Conservation (phyloP, 2,113 vertebrate genomes). For the Dipodomys ordii region DNA sequence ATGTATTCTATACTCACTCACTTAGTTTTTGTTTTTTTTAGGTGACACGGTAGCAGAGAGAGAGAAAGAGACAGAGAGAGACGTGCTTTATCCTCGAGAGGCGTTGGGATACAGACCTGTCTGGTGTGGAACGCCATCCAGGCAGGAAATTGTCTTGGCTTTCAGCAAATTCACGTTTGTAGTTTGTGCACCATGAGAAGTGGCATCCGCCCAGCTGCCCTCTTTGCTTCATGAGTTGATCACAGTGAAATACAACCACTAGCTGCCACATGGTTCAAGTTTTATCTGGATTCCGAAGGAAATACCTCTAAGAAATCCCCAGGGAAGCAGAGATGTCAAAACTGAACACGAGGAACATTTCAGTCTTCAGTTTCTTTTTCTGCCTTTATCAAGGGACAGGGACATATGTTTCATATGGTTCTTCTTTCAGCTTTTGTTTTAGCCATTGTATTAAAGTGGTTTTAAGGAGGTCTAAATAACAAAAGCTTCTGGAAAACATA, state of each 20-base stretch:
- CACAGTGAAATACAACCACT: not conserved
- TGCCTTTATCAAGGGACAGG: not conserved
- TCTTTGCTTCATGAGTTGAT: slow-evolving; percentile 61
- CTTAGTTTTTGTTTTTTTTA: slow-evolving; percentile 85
- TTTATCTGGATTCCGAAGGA: slow-evolving; percentile 52
- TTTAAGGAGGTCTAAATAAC: slow-evolving; percentile 49
- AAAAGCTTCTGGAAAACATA: slow-evolving; percentile 51
- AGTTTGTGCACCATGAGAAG: not conserved
- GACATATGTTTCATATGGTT: not conserved
- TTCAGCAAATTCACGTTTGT: slow-evolving; percentile 47
- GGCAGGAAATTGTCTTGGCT: slow-evolving; percentile 46
- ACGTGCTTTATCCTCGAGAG: slow-evolving; percentile 11
- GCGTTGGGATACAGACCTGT: not conserved
- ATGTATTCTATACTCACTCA: not conserved
- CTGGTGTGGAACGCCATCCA: slow-evolving; percentile 53
- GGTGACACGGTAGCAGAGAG: slow-evolving; percentile 96
- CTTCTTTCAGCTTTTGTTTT: slow-evolving; percentile 3
- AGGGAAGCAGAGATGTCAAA: not conserved
- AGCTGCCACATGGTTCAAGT: not conserved
- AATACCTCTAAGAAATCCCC: not conserved
- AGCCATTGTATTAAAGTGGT: not conserved
- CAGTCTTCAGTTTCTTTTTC: slow-evolving; percentile 8
- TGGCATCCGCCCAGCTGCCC: not conserved
- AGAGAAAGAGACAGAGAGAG: slow-evolving; percentile 31
- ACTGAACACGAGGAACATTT: slow-evolving; percentile 28